Evolutionary conservation across 2,113 vertebrate genomes (phyloP).

Genomic region (Menidia beryllina): DNA sequence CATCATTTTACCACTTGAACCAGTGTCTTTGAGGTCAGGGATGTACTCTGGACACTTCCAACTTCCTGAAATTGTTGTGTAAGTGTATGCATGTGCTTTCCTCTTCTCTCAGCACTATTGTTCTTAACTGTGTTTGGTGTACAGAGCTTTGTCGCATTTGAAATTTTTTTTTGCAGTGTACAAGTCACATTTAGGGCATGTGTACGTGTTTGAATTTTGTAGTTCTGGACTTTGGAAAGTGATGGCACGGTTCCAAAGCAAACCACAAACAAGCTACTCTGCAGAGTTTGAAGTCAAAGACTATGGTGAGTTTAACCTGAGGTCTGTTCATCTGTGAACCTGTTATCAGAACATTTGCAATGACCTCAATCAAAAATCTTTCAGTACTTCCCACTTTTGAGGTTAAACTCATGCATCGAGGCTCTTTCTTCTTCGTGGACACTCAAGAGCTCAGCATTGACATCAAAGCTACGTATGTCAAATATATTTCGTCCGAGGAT

Average conservation of each 20-base stretch:
- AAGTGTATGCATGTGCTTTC: not conserved
- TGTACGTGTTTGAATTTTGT: constrained; percentile 1
- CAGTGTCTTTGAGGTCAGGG: constrained; percentile 40
- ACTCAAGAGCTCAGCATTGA: constrained; percentile 65
- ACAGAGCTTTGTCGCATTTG: too few relatives aligned
- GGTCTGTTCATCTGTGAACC: not conserved
- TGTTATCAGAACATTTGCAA: not conserved
- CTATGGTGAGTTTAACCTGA: constrained; percentile 65
- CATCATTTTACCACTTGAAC: constrained; percentile 39
- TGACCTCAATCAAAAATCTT: not conserved
- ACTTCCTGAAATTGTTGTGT: constrained; percentile 66
- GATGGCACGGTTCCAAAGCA: constrained; percentile 51
- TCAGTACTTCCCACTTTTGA: constrained; percentile 86
- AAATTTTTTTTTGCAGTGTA: too few relatives aligned
- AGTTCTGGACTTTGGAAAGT: constrained; percentile 74
- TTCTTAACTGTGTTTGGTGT: not conserved
- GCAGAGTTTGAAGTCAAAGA: constrained; percentile 79
- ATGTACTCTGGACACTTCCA: constrained; percentile 38
- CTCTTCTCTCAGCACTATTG: too few relatives aligned
- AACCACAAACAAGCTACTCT: constrained; percentile 56
- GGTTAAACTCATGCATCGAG: constrained; percentile 70
- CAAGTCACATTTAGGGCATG: not conserved
- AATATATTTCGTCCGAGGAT: not conserved
- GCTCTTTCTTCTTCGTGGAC: constrained; percentile 86
- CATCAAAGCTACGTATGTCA: constrained; percentile 75